These are phyloP conservation scores for Cydia strobilella DNA, from an alignment of 1,140 invertebrate genomes.

Conservation along the genomic window DNA sequence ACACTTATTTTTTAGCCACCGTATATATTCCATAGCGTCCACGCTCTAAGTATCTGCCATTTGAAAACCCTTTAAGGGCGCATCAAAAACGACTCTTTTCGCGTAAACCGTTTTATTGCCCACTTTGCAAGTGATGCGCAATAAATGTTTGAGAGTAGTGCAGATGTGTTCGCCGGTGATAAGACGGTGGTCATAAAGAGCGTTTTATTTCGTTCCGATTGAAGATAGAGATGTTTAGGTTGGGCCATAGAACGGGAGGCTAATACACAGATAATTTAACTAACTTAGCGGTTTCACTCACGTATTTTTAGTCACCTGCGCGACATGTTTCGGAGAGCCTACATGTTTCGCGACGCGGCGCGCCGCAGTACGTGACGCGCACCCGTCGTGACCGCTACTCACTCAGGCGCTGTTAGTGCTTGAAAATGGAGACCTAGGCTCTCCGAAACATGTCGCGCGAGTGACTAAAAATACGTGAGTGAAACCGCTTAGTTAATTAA, in stretches of 20 bases:
- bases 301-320: no score
- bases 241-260: neutral
- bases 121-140: slow-evolving; percentile 41
- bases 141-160: slow-evolving; percentile 39
- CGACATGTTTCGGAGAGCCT: no score
- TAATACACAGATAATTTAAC: neutral
- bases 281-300: no score
- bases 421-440: no score
- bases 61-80: neutral
- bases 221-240: slow-evolving; percentile 1
- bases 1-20: no score
- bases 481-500: no score
- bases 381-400: no score
- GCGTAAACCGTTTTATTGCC: slow-evolving; percentile 40
- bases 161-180: slow-evolving; percentile 36
- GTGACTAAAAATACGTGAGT: no score
- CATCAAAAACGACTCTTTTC: neutral
- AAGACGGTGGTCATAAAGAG: slow-evolving; percentile 32
- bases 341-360: no score
- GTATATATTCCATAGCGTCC: neutral
- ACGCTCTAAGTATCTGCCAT: neutral
- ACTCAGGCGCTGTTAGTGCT: no score
- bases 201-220: slow-evolving; percentile 37
- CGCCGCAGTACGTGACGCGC: no score
- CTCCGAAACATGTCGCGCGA: no score